These are phyloP conservation scores for Prochilodus magdalenae DNA, from an alignment of 2,113 vertebrate genomes.

Conservation along the genomic window DNA sequence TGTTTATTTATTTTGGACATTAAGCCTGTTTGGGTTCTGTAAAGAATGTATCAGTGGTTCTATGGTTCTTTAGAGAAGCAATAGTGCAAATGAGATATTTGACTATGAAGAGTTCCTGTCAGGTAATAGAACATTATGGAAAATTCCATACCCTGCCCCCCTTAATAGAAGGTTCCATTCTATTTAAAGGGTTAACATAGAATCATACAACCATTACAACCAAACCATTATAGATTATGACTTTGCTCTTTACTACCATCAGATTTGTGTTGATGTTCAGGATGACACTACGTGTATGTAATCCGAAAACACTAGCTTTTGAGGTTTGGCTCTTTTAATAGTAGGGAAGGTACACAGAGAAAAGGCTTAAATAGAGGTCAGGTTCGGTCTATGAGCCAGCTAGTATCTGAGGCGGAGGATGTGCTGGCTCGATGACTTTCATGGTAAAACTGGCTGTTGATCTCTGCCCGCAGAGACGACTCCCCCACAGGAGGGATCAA, in stretches of 20 bases:
- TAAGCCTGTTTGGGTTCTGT: no score
- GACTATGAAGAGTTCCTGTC: no score
- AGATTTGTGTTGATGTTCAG: neutral
- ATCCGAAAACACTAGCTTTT: neutral
- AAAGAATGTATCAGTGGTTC: no score
- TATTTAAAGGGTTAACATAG: no score
- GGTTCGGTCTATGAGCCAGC: constrained; percentile 15
- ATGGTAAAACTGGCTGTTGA: constrained; percentile 56
- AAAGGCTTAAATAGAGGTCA: constrained; percentile 19
- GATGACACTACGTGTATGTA: neutral
- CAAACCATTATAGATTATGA: neutral
- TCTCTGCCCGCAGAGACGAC: constrained; percentile 45
- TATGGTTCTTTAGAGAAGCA: no score
- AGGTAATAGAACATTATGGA: no score
- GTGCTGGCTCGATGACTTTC: constrained; percentile 43
- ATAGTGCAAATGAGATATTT: no score
- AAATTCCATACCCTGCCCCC: no score
- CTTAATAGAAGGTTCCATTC: no score
- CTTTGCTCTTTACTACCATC: neutral
- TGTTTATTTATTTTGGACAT: neutral
- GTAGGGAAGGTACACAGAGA: neutral
- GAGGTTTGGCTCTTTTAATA: neutral
- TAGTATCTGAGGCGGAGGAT: constrained; percentile 4
- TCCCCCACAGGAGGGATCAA: constrained; percentile 35
- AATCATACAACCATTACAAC: neutral